phyloP scores from a whole-genome alignment of 2,888 invertebrate species.

The Rhamphomyia laevipes region DNA sequence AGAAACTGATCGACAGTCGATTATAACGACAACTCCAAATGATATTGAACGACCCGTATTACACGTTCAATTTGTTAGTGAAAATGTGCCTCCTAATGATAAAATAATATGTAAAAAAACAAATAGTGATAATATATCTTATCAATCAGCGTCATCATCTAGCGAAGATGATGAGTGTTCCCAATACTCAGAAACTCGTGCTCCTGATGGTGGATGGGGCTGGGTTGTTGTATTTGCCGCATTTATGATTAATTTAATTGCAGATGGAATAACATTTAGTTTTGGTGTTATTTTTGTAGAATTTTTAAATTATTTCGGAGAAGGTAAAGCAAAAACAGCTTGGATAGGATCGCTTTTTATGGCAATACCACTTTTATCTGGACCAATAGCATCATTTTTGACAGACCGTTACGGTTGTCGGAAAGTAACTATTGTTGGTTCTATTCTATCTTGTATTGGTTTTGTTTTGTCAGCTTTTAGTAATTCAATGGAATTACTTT shows the following conservation, averaged over 20 bases:
- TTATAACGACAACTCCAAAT: neutral
- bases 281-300: conserved; percentile 84
- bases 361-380: conserved; percentile 79
- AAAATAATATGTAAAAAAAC: neutral
- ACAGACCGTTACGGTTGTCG: conserved; percentile 77
- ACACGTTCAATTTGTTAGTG: conserved; percentile 44
- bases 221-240: conserved; percentile 86
- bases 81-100: neutral
- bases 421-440: conserved; percentile 64
- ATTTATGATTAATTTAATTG: conserved; percentile 80
- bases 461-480: conserved; percentile 67
- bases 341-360: conserved; percentile 86
- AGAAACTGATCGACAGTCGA: neutral
- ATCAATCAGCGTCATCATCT: conserved; percentile 34
- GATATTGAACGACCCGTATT: conserved; percentile 36
- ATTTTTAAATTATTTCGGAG: conserved; percentile 72
- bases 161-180: conserved; percentile 49
- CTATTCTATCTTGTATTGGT: conserved; percentile 60
- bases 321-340: conserved; percentile 76
- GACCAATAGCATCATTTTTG: conserved; percentile 72
- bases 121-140: conserved; percentile 19
- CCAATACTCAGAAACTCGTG: conserved; percentile 52
- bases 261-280: conserved; percentile 85
- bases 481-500: conserved; percentile 63
- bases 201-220: conserved; percentile 86